phyloP scores from a whole-genome alignment of 35 echinoderm and acorn worm genomes.

The Chiridota heheva region DNA sequence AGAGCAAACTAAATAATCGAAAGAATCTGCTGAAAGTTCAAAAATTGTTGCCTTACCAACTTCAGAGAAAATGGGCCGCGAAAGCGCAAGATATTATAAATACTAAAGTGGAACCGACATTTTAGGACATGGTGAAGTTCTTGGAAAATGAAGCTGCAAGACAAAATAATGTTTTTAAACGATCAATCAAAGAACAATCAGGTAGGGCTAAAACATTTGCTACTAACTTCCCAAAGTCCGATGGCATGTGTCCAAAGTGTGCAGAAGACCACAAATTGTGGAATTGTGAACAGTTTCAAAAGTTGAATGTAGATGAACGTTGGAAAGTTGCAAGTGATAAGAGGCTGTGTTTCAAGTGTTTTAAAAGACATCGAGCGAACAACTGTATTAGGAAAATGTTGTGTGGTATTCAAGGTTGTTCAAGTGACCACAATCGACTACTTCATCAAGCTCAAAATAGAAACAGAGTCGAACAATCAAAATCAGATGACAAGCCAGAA shows the following conservation, averaged over 20 bases:
- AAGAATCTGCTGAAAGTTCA: conserved; percentile 9
- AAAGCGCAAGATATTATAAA: conserved; percentile 28
- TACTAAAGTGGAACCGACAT: background rate
- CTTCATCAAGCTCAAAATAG: background rate
- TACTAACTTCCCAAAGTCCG: background rate
- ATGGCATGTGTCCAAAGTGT: background rate
- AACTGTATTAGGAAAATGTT: conserved; percentile 4
- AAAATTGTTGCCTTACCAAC: background rate
- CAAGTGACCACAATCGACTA: conserved; percentile 22
- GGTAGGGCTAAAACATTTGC: conserved; percentile 32
- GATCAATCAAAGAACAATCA: conserved; percentile 10
- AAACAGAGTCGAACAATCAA: background rate
- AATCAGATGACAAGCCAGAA: background rate
- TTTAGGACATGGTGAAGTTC: conserved; percentile 26
- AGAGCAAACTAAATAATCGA: conserved; percentile 22
- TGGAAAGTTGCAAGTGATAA: conserved; percentile 37
- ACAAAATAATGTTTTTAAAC: conserved; percentile 9
- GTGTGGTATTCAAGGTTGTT: conserved; percentile 39
- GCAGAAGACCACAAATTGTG: conserved; percentile 26
- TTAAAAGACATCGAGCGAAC: conserved; percentile 10
- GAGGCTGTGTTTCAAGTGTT: conserved; percentile 45
- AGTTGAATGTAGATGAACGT: conserved; percentile 21
- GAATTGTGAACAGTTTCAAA: conserved; percentile 39
- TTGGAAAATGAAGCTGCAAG: conserved; percentile 25
- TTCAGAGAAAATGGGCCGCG: conserved; percentile 10